Evolutionary conservation across 2,113 vertebrate species (phyloP).

Genomic region (Oophaga pumilio): DNA sequence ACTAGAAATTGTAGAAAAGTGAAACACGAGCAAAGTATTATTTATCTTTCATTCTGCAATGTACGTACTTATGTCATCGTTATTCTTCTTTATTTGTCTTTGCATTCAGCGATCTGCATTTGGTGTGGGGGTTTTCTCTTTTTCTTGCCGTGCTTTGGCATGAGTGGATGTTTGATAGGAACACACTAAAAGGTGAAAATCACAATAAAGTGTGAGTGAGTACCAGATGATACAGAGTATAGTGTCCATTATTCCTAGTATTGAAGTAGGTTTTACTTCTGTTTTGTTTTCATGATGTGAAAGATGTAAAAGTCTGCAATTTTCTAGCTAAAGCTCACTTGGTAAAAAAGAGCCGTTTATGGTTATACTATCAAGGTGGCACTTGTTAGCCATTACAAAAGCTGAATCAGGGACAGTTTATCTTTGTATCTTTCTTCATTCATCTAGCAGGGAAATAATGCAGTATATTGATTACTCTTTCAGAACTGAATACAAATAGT

Average conservation of each 20-base stretch:
- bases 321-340: neutral
- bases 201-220: neutral
- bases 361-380: constrained; percentile 7
- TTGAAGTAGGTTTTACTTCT: neutral
- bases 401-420: neutral
- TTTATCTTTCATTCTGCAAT: neutral
- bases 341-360: constrained; percentile 18
- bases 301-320: neutral
- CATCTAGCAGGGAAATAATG: constrained; percentile 25
- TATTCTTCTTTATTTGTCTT: neutral
- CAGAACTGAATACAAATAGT: constrained; percentile 40
- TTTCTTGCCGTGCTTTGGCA: neutral
- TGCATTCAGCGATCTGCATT: neutral
- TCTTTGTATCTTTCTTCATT: constrained; percentile 26
- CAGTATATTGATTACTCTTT: constrained; percentile 48
- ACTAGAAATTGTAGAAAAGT: neutral
- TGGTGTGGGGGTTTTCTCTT: neutral
- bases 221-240: neutral
- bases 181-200: neutral
- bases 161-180: neutral
- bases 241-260: neutral
- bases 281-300: neutral
- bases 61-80: neutral
- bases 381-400: constrained; percentile 15
- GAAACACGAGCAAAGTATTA: neutral